Conservation (phyloP, 2,797 vertebrate genomes). For the Muscicapa striata region DNA sequence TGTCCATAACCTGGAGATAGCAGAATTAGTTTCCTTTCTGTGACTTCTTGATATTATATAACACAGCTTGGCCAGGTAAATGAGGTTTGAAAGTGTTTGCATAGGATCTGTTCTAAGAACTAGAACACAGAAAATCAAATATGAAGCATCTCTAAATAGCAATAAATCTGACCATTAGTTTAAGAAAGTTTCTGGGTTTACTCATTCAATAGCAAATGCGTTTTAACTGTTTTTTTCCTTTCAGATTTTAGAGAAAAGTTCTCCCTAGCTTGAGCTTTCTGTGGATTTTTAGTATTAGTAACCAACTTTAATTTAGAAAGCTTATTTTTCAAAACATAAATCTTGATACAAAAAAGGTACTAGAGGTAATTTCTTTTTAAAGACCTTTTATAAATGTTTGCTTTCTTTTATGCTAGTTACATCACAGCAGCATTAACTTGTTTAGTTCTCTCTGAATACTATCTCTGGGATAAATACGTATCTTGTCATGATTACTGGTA, state of each 20-base stretch:
- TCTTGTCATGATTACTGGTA: neutral
- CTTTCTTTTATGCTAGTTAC: neutral
- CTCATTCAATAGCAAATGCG: neutral
- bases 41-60: neutral
- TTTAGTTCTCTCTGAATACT: neutral
- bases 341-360: neutral
- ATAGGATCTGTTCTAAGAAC: neutral
- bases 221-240: neutral
- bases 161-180: neutral
- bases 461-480: neutral
- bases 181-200: neutral
- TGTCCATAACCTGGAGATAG: neutral
- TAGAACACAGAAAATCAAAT: neutral
- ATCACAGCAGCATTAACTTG: neutral
- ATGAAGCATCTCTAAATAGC: neutral
- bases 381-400: neutral
- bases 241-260: neutral
- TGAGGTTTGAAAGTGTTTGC: neutral
- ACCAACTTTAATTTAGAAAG: neutral
- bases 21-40: neutral
- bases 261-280: neutral
- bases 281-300: neutral
- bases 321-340: neutral
- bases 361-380: neutral
- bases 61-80: neutral